Percentiles rank a stretch among this genome's conserved stretches.
Conservation (phyloP, 2,113 vertebrate species). For the Ceyx melanurus region DNA sequence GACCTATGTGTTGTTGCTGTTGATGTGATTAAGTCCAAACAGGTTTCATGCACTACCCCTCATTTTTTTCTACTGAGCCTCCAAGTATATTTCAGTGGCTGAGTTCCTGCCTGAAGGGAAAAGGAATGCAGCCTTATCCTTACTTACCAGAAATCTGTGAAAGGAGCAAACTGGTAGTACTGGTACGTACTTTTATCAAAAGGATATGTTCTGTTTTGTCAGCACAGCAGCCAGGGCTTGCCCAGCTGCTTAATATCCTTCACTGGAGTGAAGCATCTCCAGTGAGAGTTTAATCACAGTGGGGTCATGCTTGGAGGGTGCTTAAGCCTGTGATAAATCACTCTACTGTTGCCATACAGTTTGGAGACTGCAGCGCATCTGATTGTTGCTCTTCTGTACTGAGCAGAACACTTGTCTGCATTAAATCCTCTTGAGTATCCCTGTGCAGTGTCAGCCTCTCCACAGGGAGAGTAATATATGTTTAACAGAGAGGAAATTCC, state of each 20-base stretch:
- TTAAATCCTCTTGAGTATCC: background rate
- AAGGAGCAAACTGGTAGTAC: conserved; percentile 89
- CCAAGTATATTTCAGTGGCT: conserved; percentile 93
- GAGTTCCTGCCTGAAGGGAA: conserved; percentile 87
- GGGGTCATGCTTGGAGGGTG: background rate
- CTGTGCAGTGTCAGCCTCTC: background rate
- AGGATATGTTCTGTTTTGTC: background rate
- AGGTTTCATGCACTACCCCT: conserved; percentile 86
- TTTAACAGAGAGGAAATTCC: background rate
- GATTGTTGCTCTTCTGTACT: background rate
- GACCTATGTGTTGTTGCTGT: background rate
- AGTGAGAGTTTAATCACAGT: background rate
- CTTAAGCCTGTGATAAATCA: background rate
- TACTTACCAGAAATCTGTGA: conserved; percentile 90
- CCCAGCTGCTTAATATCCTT: background rate
- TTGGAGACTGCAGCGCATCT: background rate
- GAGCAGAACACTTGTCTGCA: background rate
- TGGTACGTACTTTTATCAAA: conserved; percentile 76
- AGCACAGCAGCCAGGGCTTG: background rate
- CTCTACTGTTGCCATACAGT: background rate
- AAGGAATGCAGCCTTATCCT: conserved; percentile 83
- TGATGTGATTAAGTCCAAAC: conserved; percentile 78
- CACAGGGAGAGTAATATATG: background rate
- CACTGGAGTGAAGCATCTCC: background rate
- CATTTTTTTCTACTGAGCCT: conserved; percentile 86